Percentiles rank a stretch among this genome's conserved stretches.
phyloP scores from a whole-genome alignment of 2,113 vertebrate genomes.

The Litocranius walleri region DNA sequence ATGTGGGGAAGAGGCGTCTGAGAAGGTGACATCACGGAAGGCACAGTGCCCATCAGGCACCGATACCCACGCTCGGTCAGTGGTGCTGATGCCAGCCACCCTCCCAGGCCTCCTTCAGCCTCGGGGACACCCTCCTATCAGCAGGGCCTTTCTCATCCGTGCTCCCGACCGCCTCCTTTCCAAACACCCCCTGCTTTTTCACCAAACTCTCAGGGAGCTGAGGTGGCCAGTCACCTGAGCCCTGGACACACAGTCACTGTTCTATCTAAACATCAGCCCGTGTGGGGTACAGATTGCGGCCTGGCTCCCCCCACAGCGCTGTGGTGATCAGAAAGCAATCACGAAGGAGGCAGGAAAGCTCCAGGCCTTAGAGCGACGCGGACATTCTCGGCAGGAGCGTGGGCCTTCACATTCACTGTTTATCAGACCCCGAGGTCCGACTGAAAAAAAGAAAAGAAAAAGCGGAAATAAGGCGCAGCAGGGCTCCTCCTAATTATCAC shows the following conservation, averaged over 20 bases:
- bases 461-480: not conserved
- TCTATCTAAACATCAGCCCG: rapidly evolving
- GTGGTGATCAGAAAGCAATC: rapidly evolving
- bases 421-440: not conserved
- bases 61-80: rapidly evolving
- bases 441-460: not conserved
- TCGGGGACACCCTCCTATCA: not conserved
- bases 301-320: not conserved
- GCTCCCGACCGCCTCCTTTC: not conserved
- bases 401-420: not conserved
- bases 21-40: rapidly evolving
- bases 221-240: not conserved
- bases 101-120: not conserved
- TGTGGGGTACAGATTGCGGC: rapidly evolving
- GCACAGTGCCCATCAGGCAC: too few relatives aligned
- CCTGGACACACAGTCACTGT: not conserved
- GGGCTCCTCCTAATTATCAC: not conserved
- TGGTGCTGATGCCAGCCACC: not conserved
- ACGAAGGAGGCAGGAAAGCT: not conserved
- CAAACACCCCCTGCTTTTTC: rapidly evolving
- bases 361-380: rapidly evolving
- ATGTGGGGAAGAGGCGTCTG: not conserved
- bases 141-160: not conserved
- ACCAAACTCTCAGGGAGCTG: not conserved
- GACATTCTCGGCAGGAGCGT: not conserved